Percentiles rank a stretch among this genome's conserved stretches.
These are phyloP conservation scores for Dryomyza anilis DNA, from an alignment of 2,888 invertebrate species.

Conservation along the genomic window DNA sequence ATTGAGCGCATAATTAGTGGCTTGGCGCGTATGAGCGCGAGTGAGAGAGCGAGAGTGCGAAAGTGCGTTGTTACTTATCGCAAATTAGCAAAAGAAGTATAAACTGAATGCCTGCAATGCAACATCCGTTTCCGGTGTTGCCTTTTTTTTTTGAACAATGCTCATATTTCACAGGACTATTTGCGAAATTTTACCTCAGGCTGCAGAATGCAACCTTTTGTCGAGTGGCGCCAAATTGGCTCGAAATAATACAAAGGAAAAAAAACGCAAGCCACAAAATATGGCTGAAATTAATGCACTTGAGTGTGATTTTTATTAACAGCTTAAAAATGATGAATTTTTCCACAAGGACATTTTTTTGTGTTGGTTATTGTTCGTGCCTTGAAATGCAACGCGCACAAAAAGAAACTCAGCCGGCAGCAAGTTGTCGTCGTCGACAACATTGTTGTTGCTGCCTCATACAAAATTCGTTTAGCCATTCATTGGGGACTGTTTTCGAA, in stretches of 20 bases:
- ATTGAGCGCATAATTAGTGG: not conserved
- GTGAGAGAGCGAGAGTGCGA: not conserved
- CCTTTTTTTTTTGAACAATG: not conserved
- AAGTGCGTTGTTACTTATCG: not conserved
- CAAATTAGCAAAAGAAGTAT: constrained; percentile 22
- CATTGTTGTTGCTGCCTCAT: too few relatives aligned
- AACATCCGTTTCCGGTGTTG: constrained; percentile 8
- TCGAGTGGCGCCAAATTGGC: constrained; percentile 19
- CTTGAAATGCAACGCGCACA: not conserved
- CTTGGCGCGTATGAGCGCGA: constrained; percentile 3
- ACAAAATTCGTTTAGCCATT: not conserved
- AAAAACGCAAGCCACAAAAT: not conserved
- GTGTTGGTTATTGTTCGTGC: not conserved
- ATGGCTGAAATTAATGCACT: constrained; percentile 11
- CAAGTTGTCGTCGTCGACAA: not conserved
- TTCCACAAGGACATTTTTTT: constrained; percentile 28
- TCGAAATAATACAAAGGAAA: not conserved
- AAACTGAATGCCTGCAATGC: constrained; percentile 18
- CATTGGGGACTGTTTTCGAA: not conserved
- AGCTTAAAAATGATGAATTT: constrained; percentile 25
- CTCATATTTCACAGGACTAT: not conserved
- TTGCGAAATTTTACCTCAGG: not conserved
- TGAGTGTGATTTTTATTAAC: constrained; percentile 12
- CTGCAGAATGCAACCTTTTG: not conserved
- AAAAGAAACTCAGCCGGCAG: not conserved